These are phyloP conservation scores for Vimba vimba DNA, from an alignment of 2,113 vertebrate genomes.

Conservation along the genomic window DNA sequence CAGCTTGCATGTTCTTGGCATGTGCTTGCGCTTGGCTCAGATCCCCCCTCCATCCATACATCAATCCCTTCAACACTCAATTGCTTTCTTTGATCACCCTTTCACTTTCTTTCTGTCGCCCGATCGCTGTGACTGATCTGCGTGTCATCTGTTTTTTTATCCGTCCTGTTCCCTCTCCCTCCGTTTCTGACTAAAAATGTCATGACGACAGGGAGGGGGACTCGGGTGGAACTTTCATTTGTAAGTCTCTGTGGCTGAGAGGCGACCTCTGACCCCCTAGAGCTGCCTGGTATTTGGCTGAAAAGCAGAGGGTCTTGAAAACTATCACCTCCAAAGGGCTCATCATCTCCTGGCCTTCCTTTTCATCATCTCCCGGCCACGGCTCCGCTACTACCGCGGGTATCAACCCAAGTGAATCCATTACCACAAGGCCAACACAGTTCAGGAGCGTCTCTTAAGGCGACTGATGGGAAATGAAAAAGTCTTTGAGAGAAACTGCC, in stretches of 20 bases:
- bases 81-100: constrained; percentile 55
- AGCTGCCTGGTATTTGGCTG: constrained; percentile 58
- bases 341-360: constrained; percentile 22
- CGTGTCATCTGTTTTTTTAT: constrained; percentile 47
- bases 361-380: background rate
- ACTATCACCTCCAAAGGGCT: constrained; percentile 35
- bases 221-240: constrained; percentile 43
- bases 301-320: constrained; percentile 46
- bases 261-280: constrained; percentile 47
- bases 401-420: constrained; percentile 9
- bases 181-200: constrained; percentile 49
- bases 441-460: constrained; percentile 43
- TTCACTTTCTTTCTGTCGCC: constrained; percentile 43
- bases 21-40: constrained; percentile 37
- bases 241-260: constrained; percentile 35
- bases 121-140: constrained; percentile 55
- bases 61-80: constrained; percentile 51
- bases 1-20: constrained; percentile 59
- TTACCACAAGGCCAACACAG: constrained; percentile 25
- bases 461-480: constrained; percentile 26
- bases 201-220: background rate
- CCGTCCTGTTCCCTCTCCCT: constrained; percentile 3
- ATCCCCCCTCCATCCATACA: constrained; percentile 49
- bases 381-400: background rate
- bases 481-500: constrained; percentile 39